These are phyloP conservation scores for Lytechinus pictus DNA, from an alignment of 35 echinoderm and acorn worm genomes.

Conservation along the genomic window DNA sequence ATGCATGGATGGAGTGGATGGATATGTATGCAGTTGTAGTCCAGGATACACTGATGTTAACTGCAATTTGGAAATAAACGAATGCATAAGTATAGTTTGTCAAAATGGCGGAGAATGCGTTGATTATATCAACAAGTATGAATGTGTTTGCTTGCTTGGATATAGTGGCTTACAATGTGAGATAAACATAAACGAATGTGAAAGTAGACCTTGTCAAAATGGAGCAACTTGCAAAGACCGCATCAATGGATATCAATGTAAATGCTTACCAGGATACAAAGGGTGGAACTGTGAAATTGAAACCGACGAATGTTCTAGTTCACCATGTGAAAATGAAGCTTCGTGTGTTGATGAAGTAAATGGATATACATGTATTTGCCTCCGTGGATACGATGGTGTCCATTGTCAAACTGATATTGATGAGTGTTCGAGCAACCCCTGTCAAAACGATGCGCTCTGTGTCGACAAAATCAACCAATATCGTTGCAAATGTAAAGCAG, in stretches of 20 bases:
- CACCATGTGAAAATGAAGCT: slow-evolving; percentile 58
- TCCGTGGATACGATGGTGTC: not conserved
- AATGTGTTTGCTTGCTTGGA: slow-evolving; percentile 58
- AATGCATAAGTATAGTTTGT: slow-evolving; percentile 50
- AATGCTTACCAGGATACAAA: slow-evolving; percentile 55
- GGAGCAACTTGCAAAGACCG: slow-evolving; percentile 60
- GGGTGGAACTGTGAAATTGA: slow-evolving; percentile 56
- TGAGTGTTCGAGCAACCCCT: slow-evolving; percentile 52
- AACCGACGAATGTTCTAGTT: slow-evolving; percentile 55
- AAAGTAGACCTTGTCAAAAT: slow-evolving; percentile 60
- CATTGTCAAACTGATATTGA: slow-evolving; percentile 26
- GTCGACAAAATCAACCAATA: slow-evolving; percentile 9
- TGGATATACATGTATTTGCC: not conserved
- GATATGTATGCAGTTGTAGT: slow-evolving; percentile 44
- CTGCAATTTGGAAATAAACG: slow-evolving; percentile 60
- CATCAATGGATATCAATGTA: slow-evolving; percentile 54
- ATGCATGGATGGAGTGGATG: slow-evolving; percentile 37
- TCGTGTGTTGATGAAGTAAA: slow-evolving; percentile 54
- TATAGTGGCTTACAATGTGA: slow-evolving; percentile 60
- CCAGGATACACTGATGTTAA: slow-evolving; percentile 44
- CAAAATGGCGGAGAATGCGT: slow-evolving; percentile 49
- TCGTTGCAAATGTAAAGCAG: not conserved
- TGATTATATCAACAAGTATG: slow-evolving; percentile 53
- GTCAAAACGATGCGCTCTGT: slow-evolving; percentile 34
- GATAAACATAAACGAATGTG: slow-evolving; percentile 63